Percentiles rank a stretch among this genome's conserved stretches.
phyloP scores from a whole-genome alignment of 2,797 vertebrate genomes.

The Pipistrellus kuhlii region DNA sequence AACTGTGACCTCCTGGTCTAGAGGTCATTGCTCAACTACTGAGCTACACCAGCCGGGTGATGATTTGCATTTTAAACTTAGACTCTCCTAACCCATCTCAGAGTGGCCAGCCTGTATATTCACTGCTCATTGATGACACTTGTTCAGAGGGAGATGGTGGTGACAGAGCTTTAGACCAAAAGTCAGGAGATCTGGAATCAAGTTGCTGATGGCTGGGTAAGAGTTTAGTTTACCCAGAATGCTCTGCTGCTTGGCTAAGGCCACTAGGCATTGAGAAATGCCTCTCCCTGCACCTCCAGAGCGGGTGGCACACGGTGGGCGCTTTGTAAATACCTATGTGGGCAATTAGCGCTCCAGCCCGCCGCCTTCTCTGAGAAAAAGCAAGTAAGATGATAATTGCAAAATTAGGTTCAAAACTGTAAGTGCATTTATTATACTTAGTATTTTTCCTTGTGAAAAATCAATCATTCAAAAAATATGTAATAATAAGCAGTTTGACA shows the following conservation, averaged over 20 bases:
- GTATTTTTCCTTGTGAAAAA: conserved; percentile 11
- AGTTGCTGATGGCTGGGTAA: background rate
- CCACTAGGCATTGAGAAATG: too few relatives aligned
- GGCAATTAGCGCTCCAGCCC: background rate
- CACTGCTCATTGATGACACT: background rate
- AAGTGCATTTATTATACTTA: background rate
- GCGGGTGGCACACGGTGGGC: background rate
- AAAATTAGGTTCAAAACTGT: background rate
- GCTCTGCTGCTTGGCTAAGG: background rate
- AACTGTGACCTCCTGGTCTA: too few relatives aligned
- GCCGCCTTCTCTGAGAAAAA: background rate
- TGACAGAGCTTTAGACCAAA: background rate
- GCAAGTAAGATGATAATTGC: too few relatives aligned
- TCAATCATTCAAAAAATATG: background rate
- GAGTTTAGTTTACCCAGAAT: background rate
- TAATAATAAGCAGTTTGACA: background rate
- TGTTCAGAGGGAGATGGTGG: background rate
- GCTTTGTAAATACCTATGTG: background rate
- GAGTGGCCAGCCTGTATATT: background rate
- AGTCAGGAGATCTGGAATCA: background rate
- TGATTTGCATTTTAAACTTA: background rate
- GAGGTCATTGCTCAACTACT: too few relatives aligned
- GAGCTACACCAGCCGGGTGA: too few relatives aligned
- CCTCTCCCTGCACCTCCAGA: rapidly evolving
- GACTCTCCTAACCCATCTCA: background rate